phyloP scores from a whole-genome alignment of 2,797 vertebrate genomes.

The Carapus acus region DNA sequence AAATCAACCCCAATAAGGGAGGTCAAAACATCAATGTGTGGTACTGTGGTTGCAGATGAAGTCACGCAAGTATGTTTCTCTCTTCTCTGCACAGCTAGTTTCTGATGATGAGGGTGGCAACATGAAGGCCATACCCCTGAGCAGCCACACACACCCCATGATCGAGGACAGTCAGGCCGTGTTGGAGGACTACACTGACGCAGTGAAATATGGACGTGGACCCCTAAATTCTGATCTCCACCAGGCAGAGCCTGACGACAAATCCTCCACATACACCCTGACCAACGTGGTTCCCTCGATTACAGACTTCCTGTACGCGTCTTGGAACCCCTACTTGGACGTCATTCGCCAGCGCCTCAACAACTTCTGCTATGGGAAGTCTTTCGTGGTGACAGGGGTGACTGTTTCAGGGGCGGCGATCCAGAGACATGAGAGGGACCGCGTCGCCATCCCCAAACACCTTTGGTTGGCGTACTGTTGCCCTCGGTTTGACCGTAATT shows the following conservation, averaged over 20 bases:
- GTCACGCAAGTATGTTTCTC: too few relatives aligned
- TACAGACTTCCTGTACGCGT: constrained; percentile 49
- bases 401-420: constrained; percentile 53
- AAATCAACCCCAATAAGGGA: too few relatives aligned
- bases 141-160: constrained; percentile 46
- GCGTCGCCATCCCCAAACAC: constrained; percentile 60
- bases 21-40: too few relatives aligned
- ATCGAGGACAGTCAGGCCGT: constrained; percentile 65
- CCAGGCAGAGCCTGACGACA: constrained; percentile 62
- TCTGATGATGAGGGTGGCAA: constrained; percentile 55
- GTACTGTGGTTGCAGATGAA: too few relatives aligned
- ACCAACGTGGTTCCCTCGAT: constrained; percentile 66
- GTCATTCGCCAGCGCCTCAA: constrained; percentile 63
- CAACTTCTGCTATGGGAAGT: constrained; percentile 67
- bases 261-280: constrained; percentile 69
- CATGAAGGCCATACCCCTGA: constrained; percentile 63
- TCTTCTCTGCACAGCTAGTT: constrained; percentile 47
- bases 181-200: constrained; percentile 62
- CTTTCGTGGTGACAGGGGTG: constrained; percentile 66
- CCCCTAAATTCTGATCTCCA: constrained; percentile 65
- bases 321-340: constrained; percentile 61
- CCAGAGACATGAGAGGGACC: constrained; percentile 47
- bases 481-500: constrained; percentile 66
- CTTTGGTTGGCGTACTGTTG: constrained; percentile 73
- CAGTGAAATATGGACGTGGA: constrained; percentile 55